A percentile compares a stretch with the other conserved stretches of the same genome.
Conservation (phyloP, 1,140 invertebrate species). For the Lasioglossum albipes region DNA sequence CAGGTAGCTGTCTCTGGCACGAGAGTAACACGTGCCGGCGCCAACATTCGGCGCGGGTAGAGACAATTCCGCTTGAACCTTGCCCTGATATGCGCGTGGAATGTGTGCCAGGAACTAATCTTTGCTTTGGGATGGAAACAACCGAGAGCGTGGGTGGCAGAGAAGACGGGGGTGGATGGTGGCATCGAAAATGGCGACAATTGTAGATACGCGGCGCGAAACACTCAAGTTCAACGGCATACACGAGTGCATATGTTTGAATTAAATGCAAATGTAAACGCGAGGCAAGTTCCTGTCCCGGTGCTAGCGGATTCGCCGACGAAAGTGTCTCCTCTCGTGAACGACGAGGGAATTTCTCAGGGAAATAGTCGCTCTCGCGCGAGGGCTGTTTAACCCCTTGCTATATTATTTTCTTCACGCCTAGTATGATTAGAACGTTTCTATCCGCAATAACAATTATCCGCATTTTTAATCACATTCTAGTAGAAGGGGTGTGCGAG, state of each 20-base stretch:
- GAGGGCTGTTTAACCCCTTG: too few species aligned
- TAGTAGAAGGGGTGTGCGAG: too few species aligned
- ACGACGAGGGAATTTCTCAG: not conserved
- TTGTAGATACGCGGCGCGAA: constrained; percentile 5
- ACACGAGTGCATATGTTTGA: constrained; percentile 32
- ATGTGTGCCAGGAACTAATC: constrained; percentile 38
- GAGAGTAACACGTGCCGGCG: constrained; percentile 11
- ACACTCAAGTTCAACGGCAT: constrained; percentile 14
- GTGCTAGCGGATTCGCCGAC: not conserved
- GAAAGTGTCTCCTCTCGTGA: constrained; percentile 11
- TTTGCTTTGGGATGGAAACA: constrained; percentile 27
- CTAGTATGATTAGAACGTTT: too few species aligned
- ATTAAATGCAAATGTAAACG: constrained; percentile 47
- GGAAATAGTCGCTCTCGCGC: too few species aligned
- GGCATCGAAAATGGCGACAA: constrained; percentile 36
- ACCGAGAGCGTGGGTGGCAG: not conserved
- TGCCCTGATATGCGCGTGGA: constrained; percentile 12
- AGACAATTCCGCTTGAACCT: constrained; percentile 38
- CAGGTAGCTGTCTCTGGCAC: constrained; percentile 17
- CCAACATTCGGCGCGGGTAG: not conserved
- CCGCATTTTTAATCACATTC: too few species aligned
- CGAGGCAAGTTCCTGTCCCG: constrained; percentile 6
- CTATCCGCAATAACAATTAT: too few species aligned
- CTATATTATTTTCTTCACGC: too few species aligned
- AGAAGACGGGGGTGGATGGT: not conserved